Conservation (phyloP, 2,113 vertebrate species). For the Salvelinus fontinalis region DNA sequence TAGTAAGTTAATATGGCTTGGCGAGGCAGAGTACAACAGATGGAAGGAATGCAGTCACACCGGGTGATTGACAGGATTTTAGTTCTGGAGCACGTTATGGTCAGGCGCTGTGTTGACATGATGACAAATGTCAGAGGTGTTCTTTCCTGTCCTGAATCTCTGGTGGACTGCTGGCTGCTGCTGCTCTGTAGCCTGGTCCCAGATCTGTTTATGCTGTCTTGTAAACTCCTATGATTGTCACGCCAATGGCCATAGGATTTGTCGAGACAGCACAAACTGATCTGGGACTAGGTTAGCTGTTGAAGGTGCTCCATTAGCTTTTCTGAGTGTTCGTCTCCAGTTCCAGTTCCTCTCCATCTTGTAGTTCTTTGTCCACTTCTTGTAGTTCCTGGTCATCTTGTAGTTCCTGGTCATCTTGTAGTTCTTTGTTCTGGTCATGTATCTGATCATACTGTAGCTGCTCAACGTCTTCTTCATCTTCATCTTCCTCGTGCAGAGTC, state of each 20-base stretch:
- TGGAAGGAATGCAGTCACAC: constrained; percentile 62
- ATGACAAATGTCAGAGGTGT: too few relatives aligned
- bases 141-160: too few relatives aligned
- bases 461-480: constrained; percentile 39
- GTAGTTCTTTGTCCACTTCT: constrained; percentile 14
- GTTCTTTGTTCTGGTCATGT: constrained; percentile 48
- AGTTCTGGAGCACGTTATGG: constrained; percentile 51
- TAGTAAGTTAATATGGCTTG: constrained; percentile 80
- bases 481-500: constrained; percentile 59
- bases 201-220: too few relatives aligned
- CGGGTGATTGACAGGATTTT: constrained; percentile 12
- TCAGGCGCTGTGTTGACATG: constrained; percentile 62
- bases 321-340: constrained; percentile 59
- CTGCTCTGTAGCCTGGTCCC: too few relatives aligned
- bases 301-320: constrained; percentile 73
- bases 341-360: constrained; percentile 60
- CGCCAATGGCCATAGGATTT: too few relatives aligned
- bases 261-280: background rate
- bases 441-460: constrained; percentile 72
- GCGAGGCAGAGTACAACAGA: constrained; percentile 65
- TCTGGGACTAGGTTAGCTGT: background rate
- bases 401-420: constrained; percentile 63
- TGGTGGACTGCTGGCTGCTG: constrained; percentile 49
- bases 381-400: constrained; percentile 29
- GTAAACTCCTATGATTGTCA: too few relatives aligned